phyloP scores from a whole-genome alignment of 2,888 invertebrate species.

The Marasmarcha lunaedactyla region DNA sequence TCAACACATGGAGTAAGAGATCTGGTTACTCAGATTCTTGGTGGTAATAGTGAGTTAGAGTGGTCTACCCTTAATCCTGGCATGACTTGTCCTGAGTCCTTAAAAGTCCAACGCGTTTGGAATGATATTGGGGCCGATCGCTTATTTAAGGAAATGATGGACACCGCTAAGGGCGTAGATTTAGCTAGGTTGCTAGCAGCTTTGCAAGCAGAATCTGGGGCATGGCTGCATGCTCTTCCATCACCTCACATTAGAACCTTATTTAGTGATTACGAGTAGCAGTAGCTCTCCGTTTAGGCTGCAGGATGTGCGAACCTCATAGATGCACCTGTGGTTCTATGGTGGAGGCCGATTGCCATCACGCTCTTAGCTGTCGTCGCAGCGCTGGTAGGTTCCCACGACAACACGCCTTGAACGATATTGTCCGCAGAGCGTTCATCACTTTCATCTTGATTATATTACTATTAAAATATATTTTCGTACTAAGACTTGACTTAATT shows the following conservation, averaged over 20 bases:
- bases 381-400: constrained; percentile 2
- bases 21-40: no score
- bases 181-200: neutral
- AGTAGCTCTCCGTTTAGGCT: constrained; percentile 5
- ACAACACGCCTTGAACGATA: constrained; percentile 5
- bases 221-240: constrained; percentile 3
- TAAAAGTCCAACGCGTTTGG: no score
- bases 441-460: no score
- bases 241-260: neutral
- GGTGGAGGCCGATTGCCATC: constrained; percentile 4
- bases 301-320: constrained; percentile 4
- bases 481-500: no score
- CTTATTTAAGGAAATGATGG: no score
- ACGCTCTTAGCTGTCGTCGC: constrained; percentile 2
- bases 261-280: constrained; percentile 2
- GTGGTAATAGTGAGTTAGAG: no score
- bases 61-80: no score
- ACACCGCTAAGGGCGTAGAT: no score
- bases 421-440: constrained; percentile 3
- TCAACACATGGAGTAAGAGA: no score
- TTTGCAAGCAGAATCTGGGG: neutral
- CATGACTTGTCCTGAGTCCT: no score
- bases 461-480: no score
- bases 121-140: no score
- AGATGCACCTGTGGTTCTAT: constrained; percentile 2